Evolutionary conservation across 2,888 invertebrate genomes (phyloP).

Genomic region (Ophioninae sp.): DNA sequence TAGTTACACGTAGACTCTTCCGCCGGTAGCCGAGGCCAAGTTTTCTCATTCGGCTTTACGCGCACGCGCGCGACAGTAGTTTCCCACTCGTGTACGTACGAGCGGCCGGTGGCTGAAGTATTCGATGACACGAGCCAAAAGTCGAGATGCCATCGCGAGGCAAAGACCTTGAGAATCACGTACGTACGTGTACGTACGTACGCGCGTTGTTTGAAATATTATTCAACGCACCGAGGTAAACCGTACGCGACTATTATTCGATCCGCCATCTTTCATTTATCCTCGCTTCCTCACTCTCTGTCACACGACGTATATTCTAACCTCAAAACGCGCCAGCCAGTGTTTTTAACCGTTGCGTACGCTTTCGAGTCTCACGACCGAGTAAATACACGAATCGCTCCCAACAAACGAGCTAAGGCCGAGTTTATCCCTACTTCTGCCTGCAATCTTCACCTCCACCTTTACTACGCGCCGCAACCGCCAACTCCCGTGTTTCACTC

Average conservation of each 20-base stretch:
- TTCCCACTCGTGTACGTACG: background rate
- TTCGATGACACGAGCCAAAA: constrained; percentile 56
- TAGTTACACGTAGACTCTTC: constrained; percentile 20
- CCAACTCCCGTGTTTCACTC: background rate
- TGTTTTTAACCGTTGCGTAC: constrained; percentile 30
- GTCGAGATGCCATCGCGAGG: constrained; percentile 34
- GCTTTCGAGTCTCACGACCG: constrained; percentile 50
- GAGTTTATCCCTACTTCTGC: constrained; percentile 49
- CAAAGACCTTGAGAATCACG: constrained; percentile 48
- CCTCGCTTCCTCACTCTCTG: background rate
- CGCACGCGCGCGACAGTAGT: background rate
- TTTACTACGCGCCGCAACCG: constrained; percentile 24
- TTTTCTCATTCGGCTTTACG: constrained; percentile 19
- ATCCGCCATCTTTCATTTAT: background rate
- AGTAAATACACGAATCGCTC: constrained; percentile 47
- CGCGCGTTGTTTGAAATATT: constrained; percentile 31
- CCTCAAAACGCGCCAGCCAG: background rate
- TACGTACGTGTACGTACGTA: background rate
- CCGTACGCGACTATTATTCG: constrained; percentile 1
- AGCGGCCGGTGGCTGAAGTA: constrained; percentile 9
- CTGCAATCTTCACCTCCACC: constrained; percentile 36
- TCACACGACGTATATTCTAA: constrained; percentile 23
- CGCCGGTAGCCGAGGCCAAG: constrained; percentile 44
- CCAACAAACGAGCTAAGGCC: constrained; percentile 52
- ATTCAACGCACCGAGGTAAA: constrained; percentile 28